phyloP scores from a whole-genome alignment of 2,888 invertebrate species.

The Caenorhabditis plicata region DNA sequence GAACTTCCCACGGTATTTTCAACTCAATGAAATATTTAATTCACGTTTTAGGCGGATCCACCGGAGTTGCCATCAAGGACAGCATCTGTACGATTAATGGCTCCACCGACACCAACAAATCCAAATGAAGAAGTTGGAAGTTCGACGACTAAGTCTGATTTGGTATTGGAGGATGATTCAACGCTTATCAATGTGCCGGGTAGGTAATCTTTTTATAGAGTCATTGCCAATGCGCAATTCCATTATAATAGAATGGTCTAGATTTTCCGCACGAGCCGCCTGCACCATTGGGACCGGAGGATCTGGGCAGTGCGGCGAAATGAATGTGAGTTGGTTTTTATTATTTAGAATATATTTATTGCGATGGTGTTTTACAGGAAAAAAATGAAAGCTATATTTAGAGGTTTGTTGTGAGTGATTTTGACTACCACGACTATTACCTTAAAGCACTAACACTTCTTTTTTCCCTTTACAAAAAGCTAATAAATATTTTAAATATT shows the following conservation, averaged over 20 bases:
- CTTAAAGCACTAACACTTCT: too few species aligned
- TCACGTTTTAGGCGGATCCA: background rate
- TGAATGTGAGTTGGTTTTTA: conserved; percentile 28
- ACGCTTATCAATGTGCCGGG: conserved; percentile 23
- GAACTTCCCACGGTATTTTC: background rate
- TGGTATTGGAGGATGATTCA: conserved; percentile 24
- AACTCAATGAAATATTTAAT: background rate
- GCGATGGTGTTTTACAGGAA: too few species aligned
- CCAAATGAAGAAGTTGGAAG: conserved; percentile 1
- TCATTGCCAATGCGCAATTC: background rate
- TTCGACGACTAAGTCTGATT: background rate
- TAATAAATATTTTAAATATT: too few species aligned
- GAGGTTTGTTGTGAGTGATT: background rate
- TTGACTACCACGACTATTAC: too few species aligned
- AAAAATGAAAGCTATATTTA: too few species aligned
- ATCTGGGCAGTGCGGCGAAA: conserved; percentile 42
- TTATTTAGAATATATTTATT: background rate
- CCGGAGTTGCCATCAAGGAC: background rate
- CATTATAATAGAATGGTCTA: background rate
- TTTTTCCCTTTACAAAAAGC: too few species aligned
- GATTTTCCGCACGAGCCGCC: conserved; percentile 47
- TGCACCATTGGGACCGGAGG: conserved; percentile 48
- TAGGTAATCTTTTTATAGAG: background rate
- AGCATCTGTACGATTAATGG: conserved; percentile 10
- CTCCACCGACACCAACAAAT: conserved; percentile 29